Percentiles rank a stretch among this genome's conserved stretches.
Evolutionary conservation across 2,888 invertebrate species (phyloP).

Genomic region (Antitype chi): DNA sequence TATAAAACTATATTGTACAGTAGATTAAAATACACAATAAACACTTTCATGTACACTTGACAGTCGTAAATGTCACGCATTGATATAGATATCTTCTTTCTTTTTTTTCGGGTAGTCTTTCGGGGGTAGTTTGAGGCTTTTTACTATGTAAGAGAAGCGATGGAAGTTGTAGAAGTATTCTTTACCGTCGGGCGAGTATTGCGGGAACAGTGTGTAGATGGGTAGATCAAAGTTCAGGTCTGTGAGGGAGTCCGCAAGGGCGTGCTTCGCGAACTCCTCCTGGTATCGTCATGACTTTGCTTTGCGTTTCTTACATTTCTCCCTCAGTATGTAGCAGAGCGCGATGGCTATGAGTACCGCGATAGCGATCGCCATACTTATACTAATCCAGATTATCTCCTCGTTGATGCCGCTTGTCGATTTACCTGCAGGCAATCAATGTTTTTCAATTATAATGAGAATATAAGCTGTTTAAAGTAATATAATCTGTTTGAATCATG

Average conservation of each 20-base stretch:
- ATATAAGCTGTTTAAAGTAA: not conserved
- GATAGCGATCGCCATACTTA: constrained; percentile 96
- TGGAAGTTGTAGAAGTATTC: constrained; percentile 89
- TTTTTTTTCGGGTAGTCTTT: constrained; percentile 83
- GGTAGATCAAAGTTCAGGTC: constrained; percentile 83
- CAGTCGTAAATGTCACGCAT: constrained; percentile 77
- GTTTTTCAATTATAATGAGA: constrained; percentile 7
- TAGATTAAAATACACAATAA: constrained; percentile 31
- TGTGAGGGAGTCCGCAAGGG: constrained; percentile 85
- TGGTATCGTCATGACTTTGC: constrained; percentile 93
- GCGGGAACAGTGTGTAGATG: constrained; percentile 85
- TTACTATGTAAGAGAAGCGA: constrained; percentile 85
- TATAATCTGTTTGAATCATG: no score
- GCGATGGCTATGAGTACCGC: constrained; percentile 95
- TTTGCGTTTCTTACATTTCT: constrained; percentile 94
- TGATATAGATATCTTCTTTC: constrained; percentile 85
- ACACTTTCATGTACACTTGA: constrained; percentile 24
- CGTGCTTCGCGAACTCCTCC: constrained; percentile 88
- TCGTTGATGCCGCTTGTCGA: constrained; percentile 96
- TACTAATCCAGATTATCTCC: constrained; percentile 97
- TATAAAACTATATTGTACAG: constrained; percentile 37
- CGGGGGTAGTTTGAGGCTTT: constrained; percentile 85
- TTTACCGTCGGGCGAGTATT: constrained; percentile 87
- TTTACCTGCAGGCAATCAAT: constrained; percentile 91
- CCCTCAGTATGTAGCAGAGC: constrained; percentile 94